Evolutionary conservation across 2,888 invertebrate species (phyloP).

Genomic region (Odontomyia ornata): DNA sequence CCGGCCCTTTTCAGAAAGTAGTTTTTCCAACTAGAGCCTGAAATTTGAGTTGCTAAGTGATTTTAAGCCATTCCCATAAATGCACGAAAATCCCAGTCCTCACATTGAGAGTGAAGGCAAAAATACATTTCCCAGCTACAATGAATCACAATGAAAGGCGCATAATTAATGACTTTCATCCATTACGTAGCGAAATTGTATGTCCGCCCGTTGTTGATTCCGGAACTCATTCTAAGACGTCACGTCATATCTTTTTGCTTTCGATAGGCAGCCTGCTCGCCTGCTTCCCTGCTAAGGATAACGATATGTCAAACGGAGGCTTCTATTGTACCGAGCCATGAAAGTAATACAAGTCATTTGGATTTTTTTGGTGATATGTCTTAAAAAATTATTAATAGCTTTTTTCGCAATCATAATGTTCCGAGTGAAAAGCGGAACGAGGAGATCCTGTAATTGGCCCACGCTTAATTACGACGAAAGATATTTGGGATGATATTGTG

Average conservation of each 20-base stretch:
- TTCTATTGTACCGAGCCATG: constrained; percentile 17
- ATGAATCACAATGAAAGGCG: constrained; percentile 40
- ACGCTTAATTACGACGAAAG: constrained; percentile 27
- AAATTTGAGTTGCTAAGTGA: constrained; percentile 35
- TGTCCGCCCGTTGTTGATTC: constrained; percentile 45
- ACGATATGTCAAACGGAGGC: constrained; percentile 42
- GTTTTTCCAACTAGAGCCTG: constrained; percentile 2
- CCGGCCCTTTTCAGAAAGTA: constrained; percentile 2
- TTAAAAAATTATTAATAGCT: constrained; percentile 39
- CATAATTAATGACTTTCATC: constrained; percentile 46
- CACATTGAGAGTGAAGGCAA: background rate
- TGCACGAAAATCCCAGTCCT: background rate
- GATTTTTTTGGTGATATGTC: constrained; percentile 31
- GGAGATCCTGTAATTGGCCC: background rate
- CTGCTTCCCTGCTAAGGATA: constrained; percentile 13
- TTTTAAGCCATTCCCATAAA: constrained; percentile 30
- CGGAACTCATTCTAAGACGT: constrained; percentile 37
- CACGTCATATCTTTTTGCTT: constrained; percentile 38
- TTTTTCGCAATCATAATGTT: constrained; percentile 28
- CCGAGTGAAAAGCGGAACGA: constrained; percentile 13
- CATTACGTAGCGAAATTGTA: constrained; percentile 40
- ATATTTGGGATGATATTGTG: constrained; percentile 1
- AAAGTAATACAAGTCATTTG: constrained; percentile 40
- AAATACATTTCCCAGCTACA: constrained; percentile 27
- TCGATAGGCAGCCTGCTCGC: background rate